Evolutionary conservation across 92 coral and sea anemone species (phyloP).

Genomic region (Porites cylindrica): DNA sequence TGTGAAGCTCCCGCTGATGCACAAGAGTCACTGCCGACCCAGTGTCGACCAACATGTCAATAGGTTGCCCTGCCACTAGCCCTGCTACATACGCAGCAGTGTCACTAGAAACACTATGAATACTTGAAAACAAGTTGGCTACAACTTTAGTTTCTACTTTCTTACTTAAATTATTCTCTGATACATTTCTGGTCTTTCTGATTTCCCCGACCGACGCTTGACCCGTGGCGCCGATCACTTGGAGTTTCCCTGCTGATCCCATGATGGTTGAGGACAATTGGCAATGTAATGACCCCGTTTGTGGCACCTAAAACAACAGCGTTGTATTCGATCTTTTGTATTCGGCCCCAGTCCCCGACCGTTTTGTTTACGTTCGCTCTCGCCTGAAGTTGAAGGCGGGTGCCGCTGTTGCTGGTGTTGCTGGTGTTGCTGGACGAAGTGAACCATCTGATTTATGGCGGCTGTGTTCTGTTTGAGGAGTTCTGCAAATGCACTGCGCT

Average conservation of each 20-base stretch:
- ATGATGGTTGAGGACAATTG: constrained; percentile 3
- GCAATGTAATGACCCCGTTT: constrained; percentile 31
- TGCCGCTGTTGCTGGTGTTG: background rate
- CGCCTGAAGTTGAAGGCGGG: too few relatives aligned
- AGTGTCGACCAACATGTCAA: too few relatives aligned
- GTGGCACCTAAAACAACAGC: constrained; percentile 34
- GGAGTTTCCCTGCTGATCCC: constrained; percentile 35
- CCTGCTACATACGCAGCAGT: too few relatives aligned
- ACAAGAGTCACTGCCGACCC: too few relatives aligned
- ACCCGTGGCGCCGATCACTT: constrained; percentile 5
- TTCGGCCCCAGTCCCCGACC: constrained; percentile 19
- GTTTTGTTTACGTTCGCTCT: constrained; percentile 5
- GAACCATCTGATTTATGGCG: constrained; percentile 14
- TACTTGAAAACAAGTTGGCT: too few relatives aligned
- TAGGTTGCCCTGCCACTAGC: too few relatives aligned
- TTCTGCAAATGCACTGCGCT: background rate
- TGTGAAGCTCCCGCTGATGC: too few relatives aligned
- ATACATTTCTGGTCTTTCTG: background rate
- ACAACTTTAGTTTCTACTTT: too few relatives aligned
- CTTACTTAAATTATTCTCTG: too few relatives aligned
- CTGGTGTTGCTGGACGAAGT: background rate
- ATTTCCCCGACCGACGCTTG: background rate
- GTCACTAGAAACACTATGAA: background rate
- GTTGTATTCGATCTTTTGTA: background rate
- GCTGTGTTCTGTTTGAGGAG: background rate